These are phyloP conservation scores for Chiloscyllium punctatum DNA, from an alignment of 2,797 vertebrate species.

Conservation along the genomic window DNA sequence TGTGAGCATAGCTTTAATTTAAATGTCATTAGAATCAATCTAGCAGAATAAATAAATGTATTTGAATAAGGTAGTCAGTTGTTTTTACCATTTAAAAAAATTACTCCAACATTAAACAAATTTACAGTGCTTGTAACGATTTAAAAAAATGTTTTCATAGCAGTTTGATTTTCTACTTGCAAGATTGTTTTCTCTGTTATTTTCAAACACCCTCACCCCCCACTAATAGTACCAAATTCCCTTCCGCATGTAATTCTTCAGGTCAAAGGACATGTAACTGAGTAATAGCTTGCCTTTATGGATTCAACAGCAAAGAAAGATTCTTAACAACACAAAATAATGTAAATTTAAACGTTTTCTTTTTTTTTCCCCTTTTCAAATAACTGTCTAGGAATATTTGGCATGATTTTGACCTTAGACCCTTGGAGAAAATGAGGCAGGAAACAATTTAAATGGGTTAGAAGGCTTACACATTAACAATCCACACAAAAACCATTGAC, in stretches of 20 bases:
- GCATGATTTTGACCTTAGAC: neutral
- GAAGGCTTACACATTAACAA: too few relatives aligned
- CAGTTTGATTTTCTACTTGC: neutral
- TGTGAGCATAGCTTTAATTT: neutral
- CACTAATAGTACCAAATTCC: neutral
- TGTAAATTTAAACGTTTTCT: neutral
- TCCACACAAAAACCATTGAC: neutral
- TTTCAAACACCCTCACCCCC: neutral
- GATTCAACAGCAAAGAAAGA: neutral
- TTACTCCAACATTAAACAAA: neutral
- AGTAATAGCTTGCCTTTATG: neutral
- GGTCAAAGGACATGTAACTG: neutral
- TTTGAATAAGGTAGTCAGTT: neutral
- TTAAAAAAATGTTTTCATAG: neutral
- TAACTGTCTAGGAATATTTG: neutral
- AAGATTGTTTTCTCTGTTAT: neutral
- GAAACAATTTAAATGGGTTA: neutral
- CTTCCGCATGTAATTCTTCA: neutral
- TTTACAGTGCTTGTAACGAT: neutral
- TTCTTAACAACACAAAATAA: neutral
- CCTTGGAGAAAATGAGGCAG: neutral
- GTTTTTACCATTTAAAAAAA: neutral
- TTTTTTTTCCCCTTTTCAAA: neutral
- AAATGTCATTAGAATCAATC: slow-evolving; percentile 26
- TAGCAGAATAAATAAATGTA: slow-evolving; percentile 25